Base-by-base conservation (phyloP, 2,888 invertebrate species). In the Eristalis intricaria region DNA sequence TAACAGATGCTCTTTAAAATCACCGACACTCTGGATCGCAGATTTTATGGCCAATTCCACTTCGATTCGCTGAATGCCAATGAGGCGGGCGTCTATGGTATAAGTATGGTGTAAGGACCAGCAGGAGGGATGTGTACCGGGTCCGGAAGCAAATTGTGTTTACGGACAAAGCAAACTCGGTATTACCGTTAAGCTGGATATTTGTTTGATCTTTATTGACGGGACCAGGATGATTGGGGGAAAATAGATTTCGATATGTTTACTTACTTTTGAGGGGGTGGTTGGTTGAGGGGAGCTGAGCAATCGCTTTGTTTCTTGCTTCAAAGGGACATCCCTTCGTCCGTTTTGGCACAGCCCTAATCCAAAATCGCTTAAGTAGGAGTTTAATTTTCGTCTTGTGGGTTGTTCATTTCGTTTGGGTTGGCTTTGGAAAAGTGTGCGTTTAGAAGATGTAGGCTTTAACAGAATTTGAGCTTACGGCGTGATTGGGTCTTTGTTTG, bases 191-290 rank as follows among this genome's bases (percentile, higher is more conserved):
- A 65, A 65, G 19, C 64, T 38, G 32, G 64, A 38, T 65, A 32
- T 65, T 65, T 65, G 64, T 65, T 65, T 65, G 64, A 65, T 65
- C 64, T 65, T 65, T 65, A 65, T 65, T 65, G 38, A 65, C 35
- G 22, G 35, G 35, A 22, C 35, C 13, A 22, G 64, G 22, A 35
- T 63, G 63, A 32, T 35, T 60, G 22, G 60, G 60, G 26, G 11
- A 15, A 13, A 26, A 60, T 23, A 60, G 60, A 60, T 26, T 60
- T 60, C 60, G 15, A 13, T 60, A 26, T 29, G 60, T 60, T 26
- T 13, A 5, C 60, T 15, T 26, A 60, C 15, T 11, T 0, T 3
- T 23, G 26, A 4, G 60, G 23, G 13, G 26, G 26, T 26, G 60
- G 7, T n/a, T 8, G 60, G 3, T 3, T 4, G 2, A 15, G 50